These are phyloP conservation scores for Hypotaenidia okinawae DNA, from an alignment of 2,797 vertebrate genomes.

Conservation along the genomic window DNA sequence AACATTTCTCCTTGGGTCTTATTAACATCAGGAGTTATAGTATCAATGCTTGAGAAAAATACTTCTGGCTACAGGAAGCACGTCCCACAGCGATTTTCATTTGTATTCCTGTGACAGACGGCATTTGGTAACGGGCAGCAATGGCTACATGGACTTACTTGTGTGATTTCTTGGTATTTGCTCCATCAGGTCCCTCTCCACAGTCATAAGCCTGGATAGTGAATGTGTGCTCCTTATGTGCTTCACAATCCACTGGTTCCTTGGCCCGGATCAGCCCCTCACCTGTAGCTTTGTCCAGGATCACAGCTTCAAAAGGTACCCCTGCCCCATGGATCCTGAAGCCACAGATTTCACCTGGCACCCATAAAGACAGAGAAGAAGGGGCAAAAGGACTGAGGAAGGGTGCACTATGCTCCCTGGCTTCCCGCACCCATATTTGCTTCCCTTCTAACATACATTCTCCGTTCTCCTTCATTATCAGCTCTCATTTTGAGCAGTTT, in stretches of 20 bases:
- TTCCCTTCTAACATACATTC: not conserved
- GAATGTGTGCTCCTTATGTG: constrained; percentile 96
- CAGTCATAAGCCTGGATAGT: constrained; percentile 99
- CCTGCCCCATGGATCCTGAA: constrained; percentile 94
- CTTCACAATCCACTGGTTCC: constrained; percentile 95
- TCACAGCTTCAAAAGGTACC: constrained; percentile 95
- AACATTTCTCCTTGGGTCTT: not conserved
- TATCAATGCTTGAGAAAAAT: not conserved
- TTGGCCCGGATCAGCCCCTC: constrained; percentile 96
- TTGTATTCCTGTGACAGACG: not conserved
- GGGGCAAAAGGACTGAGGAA: not conserved
- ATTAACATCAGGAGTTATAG: not conserved
- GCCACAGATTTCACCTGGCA: constrained; percentile 94
- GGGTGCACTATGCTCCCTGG: not conserved
- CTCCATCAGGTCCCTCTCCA: constrained; percentile 93
- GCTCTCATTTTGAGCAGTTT: not conserved
- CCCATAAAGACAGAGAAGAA: not conserved
- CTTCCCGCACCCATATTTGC: not conserved
- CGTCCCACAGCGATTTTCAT: not conserved
- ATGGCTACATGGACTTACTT: constrained; percentile 80
- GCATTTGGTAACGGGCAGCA: not conserved
- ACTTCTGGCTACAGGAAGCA: not conserved
- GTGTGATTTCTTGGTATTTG: constrained; percentile 98
- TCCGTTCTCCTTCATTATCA: not conserved
- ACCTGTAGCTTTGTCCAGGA: constrained; percentile 95